Conservation (phyloP, 2,888 invertebrate species). For the Thecophora atra region DNA sequence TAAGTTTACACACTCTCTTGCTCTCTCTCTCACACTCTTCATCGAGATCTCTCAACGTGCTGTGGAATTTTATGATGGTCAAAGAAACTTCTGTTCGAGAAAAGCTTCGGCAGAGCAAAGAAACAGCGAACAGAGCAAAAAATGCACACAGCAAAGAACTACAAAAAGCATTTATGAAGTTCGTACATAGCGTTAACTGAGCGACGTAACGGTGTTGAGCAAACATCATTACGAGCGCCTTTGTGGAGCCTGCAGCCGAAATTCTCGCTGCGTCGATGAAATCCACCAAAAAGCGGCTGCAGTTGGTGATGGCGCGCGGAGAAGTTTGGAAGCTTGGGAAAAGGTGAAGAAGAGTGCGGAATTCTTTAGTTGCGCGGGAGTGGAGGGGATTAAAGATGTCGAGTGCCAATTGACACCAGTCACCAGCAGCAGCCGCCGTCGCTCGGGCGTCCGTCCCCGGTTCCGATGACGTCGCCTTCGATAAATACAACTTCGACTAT, state of each 20-base stretch:
- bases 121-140: constrained; percentile 1
- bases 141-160: neutral
- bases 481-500: too few species aligned
- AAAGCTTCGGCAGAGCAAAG: neutral
- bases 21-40: neutral
- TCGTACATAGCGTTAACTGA: neutral
- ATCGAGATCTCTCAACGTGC: neutral
- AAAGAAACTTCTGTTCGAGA: neutral
- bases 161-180: constrained; percentile 20
- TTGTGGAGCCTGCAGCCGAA: neutral
- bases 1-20: neutral
- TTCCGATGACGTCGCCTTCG: constrained; percentile 9
- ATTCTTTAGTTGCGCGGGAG: too few species aligned
- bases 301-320: too few species aligned
- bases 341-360: neutral
- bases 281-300: constrained; percentile 13
- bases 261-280: neutral
- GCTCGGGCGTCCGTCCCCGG: constrained; percentile 19
- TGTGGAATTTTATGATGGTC: neutral
- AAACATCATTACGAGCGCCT: constrained; percentile 29
- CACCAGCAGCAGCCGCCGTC: constrained; percentile 7
- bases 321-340: too few species aligned
- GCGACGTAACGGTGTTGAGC: constrained; percentile 26
- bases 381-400: too few species aligned
- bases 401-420: constrained; percentile 27